Evolutionary conservation across 1,140 invertebrate genomes (phyloP).

Genomic region (Geopemphigus sp.): DNA sequence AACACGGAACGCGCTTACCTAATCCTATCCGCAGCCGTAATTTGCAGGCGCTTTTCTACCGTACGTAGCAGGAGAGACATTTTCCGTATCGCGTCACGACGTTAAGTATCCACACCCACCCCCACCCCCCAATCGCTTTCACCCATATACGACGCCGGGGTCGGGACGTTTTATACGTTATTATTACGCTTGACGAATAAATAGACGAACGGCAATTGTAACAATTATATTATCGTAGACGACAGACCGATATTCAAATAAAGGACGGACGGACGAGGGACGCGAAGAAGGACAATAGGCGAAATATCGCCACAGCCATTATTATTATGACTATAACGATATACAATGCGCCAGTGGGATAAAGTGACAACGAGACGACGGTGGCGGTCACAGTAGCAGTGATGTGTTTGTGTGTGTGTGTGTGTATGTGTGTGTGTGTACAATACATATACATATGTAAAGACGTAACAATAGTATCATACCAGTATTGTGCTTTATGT

Average conservation of each 20-base stretch:
- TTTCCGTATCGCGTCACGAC: neutral
- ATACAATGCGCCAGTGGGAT: conserved; percentile 11
- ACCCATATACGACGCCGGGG: no score
- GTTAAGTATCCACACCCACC: neutral
- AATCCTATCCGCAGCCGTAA: no score
- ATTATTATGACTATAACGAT: neutral
- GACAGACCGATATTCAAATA: conserved; percentile 15
- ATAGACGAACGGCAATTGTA: neutral
- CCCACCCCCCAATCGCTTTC: no score
- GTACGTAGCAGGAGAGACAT: neutral
- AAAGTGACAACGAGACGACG: neutral
- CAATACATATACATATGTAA: neutral
- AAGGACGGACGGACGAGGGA: neutral
- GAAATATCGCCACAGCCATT: neutral
- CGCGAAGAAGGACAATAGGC: conserved; percentile 8
- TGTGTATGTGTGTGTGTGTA: no score
- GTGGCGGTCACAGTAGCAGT: neutral
- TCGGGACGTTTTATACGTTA: no score
- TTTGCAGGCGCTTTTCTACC: no score
- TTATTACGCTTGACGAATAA: no score
- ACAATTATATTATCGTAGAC: neutral
- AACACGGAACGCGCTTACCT: no score
- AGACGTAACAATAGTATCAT: conserved; percentile 35
- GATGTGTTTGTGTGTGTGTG: no score
- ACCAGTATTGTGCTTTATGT: conserved; percentile 39